Evolutionary conservation across 2,888 invertebrate genomes (phyloP).

Genomic region (Psylliodes chrysocephalus): DNA sequence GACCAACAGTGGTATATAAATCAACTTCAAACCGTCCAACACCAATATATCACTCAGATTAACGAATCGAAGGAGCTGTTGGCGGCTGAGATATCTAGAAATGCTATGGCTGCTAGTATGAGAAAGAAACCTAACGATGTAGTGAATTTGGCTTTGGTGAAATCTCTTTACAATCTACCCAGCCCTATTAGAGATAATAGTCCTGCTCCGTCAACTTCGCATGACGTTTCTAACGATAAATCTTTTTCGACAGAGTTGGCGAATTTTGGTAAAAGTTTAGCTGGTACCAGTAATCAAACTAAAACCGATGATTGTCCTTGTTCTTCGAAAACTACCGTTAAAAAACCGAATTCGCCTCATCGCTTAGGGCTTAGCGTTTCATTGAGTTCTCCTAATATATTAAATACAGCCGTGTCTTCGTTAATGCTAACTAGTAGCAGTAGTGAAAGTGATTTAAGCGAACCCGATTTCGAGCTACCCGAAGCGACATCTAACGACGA

Average conservation of each 20-base stretch:
- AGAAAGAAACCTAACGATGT: constrained; percentile 50
- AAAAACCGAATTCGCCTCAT: constrained; percentile 39
- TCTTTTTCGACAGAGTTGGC: constrained; percentile 47
- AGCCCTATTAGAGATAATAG: constrained; percentile 28
- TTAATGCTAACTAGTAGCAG: constrained; percentile 63
- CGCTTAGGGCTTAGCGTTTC: constrained; percentile 60
- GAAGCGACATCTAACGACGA: constrained; percentile 81
- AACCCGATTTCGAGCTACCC: constrained; percentile 69
- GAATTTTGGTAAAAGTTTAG: constrained; percentile 41
- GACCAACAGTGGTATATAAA: constrained; percentile 94
- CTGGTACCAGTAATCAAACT: constrained; percentile 17
- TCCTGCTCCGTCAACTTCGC: constrained; percentile 46
- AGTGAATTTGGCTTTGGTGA: constrained; percentile 52
- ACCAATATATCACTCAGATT: constrained; percentile 82
- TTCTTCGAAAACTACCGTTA: constrained; percentile 40
- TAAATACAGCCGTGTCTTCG: constrained; percentile 59
- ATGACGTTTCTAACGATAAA: constrained; percentile 49
- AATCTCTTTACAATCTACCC: constrained; percentile 54
- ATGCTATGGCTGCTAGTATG: constrained; percentile 70
- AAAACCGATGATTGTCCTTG: constrained; percentile 46
- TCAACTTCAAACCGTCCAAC: constrained; percentile 83
- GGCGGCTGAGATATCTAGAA: constrained; percentile 75
- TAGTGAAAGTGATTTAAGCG: constrained; percentile 64
- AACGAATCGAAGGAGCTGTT: constrained; percentile 86
- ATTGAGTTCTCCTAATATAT: constrained; percentile 62